Evolutionary conservation across 2,797 vertebrate species (phyloP).

Genomic region (Ceryle rudis): DNA sequence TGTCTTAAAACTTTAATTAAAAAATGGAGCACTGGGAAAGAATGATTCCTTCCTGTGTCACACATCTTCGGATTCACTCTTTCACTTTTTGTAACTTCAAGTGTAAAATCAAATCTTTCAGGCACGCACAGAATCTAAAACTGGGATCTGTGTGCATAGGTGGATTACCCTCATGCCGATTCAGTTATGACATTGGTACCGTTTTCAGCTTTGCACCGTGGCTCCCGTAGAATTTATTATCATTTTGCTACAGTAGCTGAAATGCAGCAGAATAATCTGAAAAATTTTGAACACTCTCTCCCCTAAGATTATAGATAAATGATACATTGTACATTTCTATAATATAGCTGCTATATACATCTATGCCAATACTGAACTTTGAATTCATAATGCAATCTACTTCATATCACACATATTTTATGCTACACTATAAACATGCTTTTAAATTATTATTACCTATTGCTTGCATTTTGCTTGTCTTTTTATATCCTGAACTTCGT

Average conservation of each 20-base stretch:
- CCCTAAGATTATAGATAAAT: background rate
- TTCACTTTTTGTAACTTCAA: background rate
- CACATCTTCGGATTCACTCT: background rate
- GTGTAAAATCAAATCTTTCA: background rate
- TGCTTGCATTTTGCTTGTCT: background rate
- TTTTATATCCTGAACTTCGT: background rate
- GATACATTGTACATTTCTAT: background rate
- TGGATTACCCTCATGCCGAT: background rate
- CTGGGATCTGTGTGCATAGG: background rate
- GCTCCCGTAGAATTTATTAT: background rate
- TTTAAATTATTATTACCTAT: background rate
- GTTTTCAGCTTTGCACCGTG: background rate
- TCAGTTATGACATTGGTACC: background rate
- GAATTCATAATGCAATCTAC: background rate
- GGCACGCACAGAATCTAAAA: background rate
- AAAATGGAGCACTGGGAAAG: background rate
- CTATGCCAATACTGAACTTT: background rate
- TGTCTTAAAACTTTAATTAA: background rate
- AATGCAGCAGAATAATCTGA: background rate
- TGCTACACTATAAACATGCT: background rate
- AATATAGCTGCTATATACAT: background rate
- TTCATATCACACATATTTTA: background rate
- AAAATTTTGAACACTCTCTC: background rate
- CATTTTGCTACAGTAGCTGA: background rate
- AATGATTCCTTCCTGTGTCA: background rate